Evolutionary conservation across 2,113 vertebrate genomes (phyloP).

Genomic region (Emydocephalus ijimae): DNA sequence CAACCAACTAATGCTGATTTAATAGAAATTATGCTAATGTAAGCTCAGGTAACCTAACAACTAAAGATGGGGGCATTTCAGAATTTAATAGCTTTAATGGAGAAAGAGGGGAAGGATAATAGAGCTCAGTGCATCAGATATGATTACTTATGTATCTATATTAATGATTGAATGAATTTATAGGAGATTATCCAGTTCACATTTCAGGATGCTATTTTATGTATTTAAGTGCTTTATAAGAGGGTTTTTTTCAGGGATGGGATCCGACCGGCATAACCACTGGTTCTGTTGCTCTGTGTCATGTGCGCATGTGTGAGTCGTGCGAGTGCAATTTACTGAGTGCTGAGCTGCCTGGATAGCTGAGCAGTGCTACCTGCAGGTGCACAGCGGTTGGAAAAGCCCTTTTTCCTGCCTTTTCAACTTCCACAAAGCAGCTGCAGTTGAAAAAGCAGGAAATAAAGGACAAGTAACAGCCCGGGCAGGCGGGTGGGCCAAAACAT

Average conservation of each 20-base stretch:
- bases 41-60: not conserved
- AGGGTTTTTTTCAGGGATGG: not conserved
- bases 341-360: too few species aligned
- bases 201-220: not conserved
- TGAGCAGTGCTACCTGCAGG: too few species aligned
- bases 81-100: not conserved
- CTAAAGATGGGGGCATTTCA: not conserved
- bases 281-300: too few species aligned
- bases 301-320: too few species aligned
- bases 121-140: not conserved
- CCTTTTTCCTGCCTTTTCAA: too few species aligned
- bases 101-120: not conserved
- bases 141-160: not conserved
- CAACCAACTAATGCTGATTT: not conserved
- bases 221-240: accelerated
- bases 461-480: too few species aligned
- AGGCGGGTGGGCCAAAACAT: too few species aligned
- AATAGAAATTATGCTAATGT: not conserved
- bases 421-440: too few species aligned
- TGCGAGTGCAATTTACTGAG: too few species aligned
- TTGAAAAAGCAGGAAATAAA: too few species aligned
- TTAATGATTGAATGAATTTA: not conserved
- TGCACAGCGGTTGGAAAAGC: too few species aligned
- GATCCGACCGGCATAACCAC: too few species aligned
- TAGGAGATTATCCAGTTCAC: accelerated